These are phyloP conservation scores for Thalassoma bifasciatum DNA, from an alignment of 2,113 vertebrate genomes.

Conservation along the genomic window DNA sequence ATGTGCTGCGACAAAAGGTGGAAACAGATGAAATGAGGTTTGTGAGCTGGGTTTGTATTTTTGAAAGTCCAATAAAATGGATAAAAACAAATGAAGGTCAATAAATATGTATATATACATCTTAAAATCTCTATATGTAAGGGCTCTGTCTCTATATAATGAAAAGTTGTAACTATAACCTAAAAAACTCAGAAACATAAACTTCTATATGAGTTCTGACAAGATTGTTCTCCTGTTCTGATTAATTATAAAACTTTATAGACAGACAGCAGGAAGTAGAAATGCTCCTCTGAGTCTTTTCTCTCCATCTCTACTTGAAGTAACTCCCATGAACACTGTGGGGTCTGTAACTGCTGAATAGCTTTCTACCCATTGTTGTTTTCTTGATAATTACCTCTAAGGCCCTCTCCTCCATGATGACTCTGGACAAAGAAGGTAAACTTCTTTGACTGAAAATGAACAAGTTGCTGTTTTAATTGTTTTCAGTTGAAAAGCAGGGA, in stretches of 20 bases:
- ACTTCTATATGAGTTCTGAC: background rate
- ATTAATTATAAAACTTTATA: background rate
- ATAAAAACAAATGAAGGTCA: too few relatives aligned
- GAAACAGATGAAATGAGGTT: too few relatives aligned
- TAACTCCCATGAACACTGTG: conserved; percentile 45
- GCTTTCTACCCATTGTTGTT: conserved; percentile 38
- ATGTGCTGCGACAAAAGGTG: too few relatives aligned
- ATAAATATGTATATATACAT: too few relatives aligned
- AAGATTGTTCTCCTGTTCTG: background rate
- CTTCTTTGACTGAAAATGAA: conserved; percentile 38
- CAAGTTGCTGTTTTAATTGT: conserved; percentile 28
- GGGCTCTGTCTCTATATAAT: too few relatives aligned
- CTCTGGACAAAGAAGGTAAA: conserved; percentile 41
- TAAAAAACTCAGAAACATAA: too few relatives aligned
- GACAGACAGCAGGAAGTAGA: background rate
- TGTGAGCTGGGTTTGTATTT: too few relatives aligned
- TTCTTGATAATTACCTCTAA: conserved; percentile 40
- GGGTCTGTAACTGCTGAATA: conserved; percentile 37
- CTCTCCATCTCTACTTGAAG: background rate
- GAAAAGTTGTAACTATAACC: too few relatives aligned
- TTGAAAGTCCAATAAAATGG: too few relatives aligned
- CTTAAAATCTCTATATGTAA: too few relatives aligned
- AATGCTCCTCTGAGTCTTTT: background rate
- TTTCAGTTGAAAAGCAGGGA: conserved; percentile 8
- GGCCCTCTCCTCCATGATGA: conserved; percentile 19